Conservation (phyloP, 2,797 vertebrate species). For the Catharus ustulatus region DNA sequence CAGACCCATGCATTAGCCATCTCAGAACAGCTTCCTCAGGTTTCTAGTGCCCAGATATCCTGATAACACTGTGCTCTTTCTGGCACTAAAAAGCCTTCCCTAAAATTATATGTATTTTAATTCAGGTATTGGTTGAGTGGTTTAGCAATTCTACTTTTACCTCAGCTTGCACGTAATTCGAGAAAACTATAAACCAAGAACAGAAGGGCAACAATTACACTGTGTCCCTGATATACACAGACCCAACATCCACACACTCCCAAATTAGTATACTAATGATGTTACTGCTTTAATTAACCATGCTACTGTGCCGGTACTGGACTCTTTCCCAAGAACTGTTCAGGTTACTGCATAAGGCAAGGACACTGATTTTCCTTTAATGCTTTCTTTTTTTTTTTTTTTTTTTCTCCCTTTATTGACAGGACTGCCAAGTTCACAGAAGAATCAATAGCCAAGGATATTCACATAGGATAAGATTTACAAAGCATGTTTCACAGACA, state of each 20-base stretch:
- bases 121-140: not conserved
- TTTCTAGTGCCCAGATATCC: not conserved
- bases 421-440: slow-evolving; percentile 48
- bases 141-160: not conserved
- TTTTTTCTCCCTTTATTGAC: slow-evolving; percentile 11
- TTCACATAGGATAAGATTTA: slow-evolving; percentile 56
- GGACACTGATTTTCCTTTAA: slow-evolving; percentile 36
- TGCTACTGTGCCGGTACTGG: not conserved
- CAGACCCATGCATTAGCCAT: not conserved
- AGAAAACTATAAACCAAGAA: not conserved
- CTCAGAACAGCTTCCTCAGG: not conserved
- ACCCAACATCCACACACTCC: not conserved
- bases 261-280: slow-evolving; percentile 48
- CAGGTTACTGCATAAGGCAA: slow-evolving; percentile 40
- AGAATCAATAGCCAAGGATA: slow-evolving; percentile 58
- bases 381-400: not conserved
- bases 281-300: slow-evolving; percentile 55
- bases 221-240: not conserved
- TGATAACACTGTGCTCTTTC: not conserved
- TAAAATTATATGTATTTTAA: not conserved
- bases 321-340: slow-evolving; percentile 43
- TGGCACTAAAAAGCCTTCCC: not conserved
- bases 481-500: slow-evolving; percentile 48
- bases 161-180: not conserved
- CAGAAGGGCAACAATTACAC: not conserved